Conservation (phyloP, 1,140 invertebrate genomes). For the Drosophila ohnishii region DNA sequence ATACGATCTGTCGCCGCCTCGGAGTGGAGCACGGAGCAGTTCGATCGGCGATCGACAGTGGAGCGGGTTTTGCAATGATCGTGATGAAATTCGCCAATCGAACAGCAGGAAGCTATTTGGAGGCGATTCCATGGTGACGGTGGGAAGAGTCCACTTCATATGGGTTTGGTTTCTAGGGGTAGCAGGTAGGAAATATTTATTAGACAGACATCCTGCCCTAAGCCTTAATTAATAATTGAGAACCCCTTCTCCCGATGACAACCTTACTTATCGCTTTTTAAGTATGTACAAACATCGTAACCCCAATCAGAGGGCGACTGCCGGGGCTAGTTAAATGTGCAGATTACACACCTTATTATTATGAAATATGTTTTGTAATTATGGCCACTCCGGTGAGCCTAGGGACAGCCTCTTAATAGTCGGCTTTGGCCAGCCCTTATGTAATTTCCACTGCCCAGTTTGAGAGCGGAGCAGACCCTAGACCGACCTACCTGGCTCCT, state of each 20-base stretch:
- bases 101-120: constrained; percentile 33
- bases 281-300: constrained; percentile 50
- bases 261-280: constrained; percentile 55
- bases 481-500: constrained; percentile 29
- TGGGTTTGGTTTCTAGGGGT: neutral
- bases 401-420: constrained; percentile 68
- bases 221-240: neutral
- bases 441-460: constrained; percentile 60
- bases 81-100: constrained; percentile 44
- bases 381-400: constrained; percentile 50
- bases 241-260: constrained; percentile 17
- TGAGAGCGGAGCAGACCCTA: constrained; percentile 36
- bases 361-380: constrained; percentile 77
- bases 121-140: constrained; percentile 16
- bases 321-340: constrained; percentile 66
- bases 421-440: constrained; percentile 52
- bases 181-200: neutral
- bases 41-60: constrained; percentile 33
- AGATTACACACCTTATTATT: constrained; percentile 80
- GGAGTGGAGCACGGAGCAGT: constrained; percentile 11
- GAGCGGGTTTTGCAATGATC: constrained; percentile 31
- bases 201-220: neutral
- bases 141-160: constrained; percentile 20
- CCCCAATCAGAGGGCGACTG: constrained; percentile 14
- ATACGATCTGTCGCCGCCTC: constrained; percentile 49